A percentile compares a stretch with the other conserved stretches of the same genome.
phyloP scores from a whole-genome alignment of 2,113 vertebrate species.

The Dendrocopos noguchii region DNA sequence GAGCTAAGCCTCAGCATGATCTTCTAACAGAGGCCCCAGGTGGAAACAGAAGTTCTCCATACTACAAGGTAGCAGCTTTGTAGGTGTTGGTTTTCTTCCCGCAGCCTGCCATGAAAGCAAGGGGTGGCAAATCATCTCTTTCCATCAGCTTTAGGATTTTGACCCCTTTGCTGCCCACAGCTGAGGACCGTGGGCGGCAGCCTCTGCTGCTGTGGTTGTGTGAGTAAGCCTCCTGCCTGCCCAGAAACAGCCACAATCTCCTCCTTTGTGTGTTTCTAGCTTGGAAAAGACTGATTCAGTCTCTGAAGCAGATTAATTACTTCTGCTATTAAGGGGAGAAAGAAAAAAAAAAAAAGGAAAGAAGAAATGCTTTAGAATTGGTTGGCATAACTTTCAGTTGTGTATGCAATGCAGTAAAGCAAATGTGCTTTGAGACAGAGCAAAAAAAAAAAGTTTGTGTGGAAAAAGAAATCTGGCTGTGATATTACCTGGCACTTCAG shows the following conservation, averaged over 20 bases:
- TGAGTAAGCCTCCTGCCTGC: background rate
- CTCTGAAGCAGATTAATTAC: constrained; percentile 62
- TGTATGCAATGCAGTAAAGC: background rate
- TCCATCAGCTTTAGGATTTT: background rate
- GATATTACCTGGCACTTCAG: background rate
- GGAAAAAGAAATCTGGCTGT: background rate
- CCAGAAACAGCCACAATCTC: constrained; percentile 38
- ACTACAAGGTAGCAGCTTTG: background rate
- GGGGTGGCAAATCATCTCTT: background rate
- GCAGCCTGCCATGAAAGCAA: background rate
- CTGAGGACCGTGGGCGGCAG: accelerated
- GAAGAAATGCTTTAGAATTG: background rate
- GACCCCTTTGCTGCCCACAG: background rate
- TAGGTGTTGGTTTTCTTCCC: background rate
- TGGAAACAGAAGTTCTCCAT: background rate
- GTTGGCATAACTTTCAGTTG: constrained; percentile 13
- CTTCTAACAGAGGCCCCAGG: background rate
- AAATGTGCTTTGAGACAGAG: background rate
- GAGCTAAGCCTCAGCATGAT: background rate
- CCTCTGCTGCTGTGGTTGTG: background rate
- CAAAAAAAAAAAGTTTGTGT: background rate
- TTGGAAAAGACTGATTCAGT: constrained; percentile 61
- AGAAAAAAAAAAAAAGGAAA: background rate
- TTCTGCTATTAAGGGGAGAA: constrained; percentile 35
- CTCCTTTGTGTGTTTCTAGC: constrained; percentile 25